These are phyloP conservation scores for Syngnathus rostellatus DNA, from an alignment of 2,797 vertebrate genomes.

Conservation along the genomic window DNA sequence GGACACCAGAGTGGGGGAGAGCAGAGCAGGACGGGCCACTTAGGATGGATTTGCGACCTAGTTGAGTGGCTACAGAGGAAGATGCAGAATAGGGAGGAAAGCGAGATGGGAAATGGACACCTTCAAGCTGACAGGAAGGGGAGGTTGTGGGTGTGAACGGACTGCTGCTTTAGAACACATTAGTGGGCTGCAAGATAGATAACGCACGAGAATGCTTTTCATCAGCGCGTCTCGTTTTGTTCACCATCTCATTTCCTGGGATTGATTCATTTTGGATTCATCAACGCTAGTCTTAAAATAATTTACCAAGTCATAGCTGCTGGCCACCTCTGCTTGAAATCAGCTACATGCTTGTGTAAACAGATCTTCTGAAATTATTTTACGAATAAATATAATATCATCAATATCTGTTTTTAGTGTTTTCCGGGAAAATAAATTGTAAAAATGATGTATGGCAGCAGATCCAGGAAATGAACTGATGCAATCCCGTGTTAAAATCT, in stretches of 20 bases:
- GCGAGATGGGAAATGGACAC: slow-evolving; percentile 38
- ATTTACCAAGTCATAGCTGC: no score
- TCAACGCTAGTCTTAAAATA: no score
- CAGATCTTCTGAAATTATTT: no score
- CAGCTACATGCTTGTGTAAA: no score
- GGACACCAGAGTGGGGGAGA: slow-evolving; percentile 31
- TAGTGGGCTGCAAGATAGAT: slow-evolving; percentile 37
- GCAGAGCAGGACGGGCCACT: slow-evolving; percentile 29
- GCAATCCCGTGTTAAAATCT: slow-evolving; percentile 19
- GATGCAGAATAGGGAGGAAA: slow-evolving; percentile 26
- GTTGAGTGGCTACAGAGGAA: slow-evolving; percentile 47
- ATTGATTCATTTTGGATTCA: no score
- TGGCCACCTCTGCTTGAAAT: no score
- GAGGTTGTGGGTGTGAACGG: slow-evolving; percentile 30
- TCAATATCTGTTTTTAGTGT: no score
- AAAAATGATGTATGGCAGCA: background rate
- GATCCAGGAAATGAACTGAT: slow-evolving; percentile 1
- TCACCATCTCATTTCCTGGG: slow-evolving; percentile 4
- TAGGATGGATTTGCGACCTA: slow-evolving; percentile 53
- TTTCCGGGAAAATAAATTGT: no score
- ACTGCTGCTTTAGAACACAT: slow-evolving; percentile 22
- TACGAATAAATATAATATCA: no score
- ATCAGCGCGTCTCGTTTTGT: slow-evolving; percentile 41
- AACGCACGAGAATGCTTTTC: slow-evolving; percentile 26
- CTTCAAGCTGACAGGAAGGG: slow-evolving; percentile 34